Conservation (phyloP, 2,888 invertebrate species). For the Rhaphigaster nebulosa region DNA sequence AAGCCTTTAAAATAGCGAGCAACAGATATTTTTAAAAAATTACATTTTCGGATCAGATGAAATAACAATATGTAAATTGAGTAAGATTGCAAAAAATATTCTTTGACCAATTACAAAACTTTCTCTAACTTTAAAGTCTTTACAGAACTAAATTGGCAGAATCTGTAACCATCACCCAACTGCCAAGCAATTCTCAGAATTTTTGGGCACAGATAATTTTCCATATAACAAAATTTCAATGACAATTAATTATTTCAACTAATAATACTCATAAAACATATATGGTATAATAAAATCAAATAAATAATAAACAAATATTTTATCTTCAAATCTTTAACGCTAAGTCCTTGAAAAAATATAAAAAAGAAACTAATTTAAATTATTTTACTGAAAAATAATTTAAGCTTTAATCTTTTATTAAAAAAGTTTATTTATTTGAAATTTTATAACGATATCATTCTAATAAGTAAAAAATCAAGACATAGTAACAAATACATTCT, state of each 20-base stretch:
- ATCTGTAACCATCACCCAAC: background rate
- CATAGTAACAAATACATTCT: constrained; percentile 66
- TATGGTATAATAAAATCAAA: no score
- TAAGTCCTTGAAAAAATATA: background rate
- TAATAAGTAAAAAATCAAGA: background rate
- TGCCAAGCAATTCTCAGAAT: background rate
- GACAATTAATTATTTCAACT: no score
- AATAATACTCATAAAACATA: no score
- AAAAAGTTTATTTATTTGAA: background rate
- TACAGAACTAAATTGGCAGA: background rate
- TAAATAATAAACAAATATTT: background rate
- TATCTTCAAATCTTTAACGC: background rate
- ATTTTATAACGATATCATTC: background rate
- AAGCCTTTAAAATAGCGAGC: no score
- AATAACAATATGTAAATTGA: no score
- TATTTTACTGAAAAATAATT: constrained; percentile 17
- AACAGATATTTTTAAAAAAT: no score
- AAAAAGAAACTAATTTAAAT: background rate
- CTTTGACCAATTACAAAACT: no score
- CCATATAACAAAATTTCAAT: no score
- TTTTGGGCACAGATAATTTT: background rate
- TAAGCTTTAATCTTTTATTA: constrained; percentile 27
- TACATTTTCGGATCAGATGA: no score
- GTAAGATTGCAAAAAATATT: no score
- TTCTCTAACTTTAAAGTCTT: no score